A percentile compares a stretch with the other conserved stretches of the same genome.
These are phyloP conservation scores for Baryphthengus martii DNA, from an alignment of 2,113 vertebrate genomes.

Conservation along the genomic window DNA sequence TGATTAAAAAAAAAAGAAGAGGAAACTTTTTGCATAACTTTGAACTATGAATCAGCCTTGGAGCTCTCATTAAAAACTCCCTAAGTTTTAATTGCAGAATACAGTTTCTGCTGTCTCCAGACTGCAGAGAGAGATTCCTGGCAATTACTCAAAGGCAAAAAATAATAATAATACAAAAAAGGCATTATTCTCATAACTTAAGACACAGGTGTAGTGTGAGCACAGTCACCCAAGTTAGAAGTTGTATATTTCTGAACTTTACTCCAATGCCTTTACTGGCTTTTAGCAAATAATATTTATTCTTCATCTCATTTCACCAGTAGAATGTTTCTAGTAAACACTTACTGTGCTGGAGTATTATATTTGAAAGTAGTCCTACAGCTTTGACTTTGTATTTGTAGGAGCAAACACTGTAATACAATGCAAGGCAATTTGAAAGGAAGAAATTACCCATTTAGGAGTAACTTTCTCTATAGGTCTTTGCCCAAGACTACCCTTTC, in stretches of 20 bases:
- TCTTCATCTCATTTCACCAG: neutral
- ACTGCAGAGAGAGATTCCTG: neutral
- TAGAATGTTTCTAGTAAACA: neutral
- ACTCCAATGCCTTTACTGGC: neutral
- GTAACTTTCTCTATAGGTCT: neutral
- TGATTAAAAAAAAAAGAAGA: conserved; percentile 5
- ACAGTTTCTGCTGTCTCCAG: conserved; percentile 7
- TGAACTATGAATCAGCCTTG: conserved; percentile 47
- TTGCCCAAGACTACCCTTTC: neutral
- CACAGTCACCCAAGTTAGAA: neutral
- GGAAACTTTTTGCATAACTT: conserved; percentile 33
- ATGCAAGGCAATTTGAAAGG: neutral
- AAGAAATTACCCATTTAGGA: neutral
- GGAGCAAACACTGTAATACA: neutral
- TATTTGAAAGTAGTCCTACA: neutral
- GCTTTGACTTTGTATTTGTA: neutral
- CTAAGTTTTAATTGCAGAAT: conserved; percentile 42
- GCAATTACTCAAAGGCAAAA: conserved; percentile 18
- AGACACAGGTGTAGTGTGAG: neutral
- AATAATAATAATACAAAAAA: neutral
- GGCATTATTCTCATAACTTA: neutral
- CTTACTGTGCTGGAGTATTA: neutral
- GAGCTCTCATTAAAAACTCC: conserved; percentile 48
- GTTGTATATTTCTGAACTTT: neutral
- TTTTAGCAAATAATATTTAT: neutral